phyloP scores from a whole-genome alignment of 2,888 invertebrate genomes.

The Drosophila neotestacea region DNA sequence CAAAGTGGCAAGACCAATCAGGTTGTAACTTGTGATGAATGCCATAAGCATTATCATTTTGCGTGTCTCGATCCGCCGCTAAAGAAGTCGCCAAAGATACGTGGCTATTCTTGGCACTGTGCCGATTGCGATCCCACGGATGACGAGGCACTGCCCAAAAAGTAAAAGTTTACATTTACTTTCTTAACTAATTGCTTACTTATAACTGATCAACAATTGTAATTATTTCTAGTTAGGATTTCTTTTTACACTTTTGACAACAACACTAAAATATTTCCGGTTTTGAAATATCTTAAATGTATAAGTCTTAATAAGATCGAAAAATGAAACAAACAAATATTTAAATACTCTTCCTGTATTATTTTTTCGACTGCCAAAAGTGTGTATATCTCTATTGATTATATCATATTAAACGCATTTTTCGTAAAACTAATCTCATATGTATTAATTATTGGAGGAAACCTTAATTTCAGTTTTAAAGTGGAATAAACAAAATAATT shows the following conservation, averaged over 20 bases:
- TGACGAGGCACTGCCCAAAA: constrained; percentile 72
- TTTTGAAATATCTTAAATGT: constrained; percentile 20
- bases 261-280: constrained; percentile 24
- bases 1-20: constrained; percentile 79
- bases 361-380: constrained; percentile 6
- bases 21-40: constrained; percentile 93
- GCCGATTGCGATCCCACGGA: constrained; percentile 97
- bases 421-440: background rate
- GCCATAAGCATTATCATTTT: constrained; percentile 95
- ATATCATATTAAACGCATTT: constrained; percentile 13
- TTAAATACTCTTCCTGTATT: constrained; percentile 6
- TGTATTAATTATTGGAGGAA: background rate
- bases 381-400: background rate
- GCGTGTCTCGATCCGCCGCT: constrained; percentile 96
- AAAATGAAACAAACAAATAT: constrained; percentile 4
- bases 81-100: constrained; percentile 96
- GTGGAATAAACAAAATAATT: background rate
- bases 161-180: constrained; percentile 20
- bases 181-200: background rate
- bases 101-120: constrained; percentile 98
- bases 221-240: constrained; percentile 26
- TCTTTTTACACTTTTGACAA: constrained; percentile 10
- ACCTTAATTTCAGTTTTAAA: background rate
- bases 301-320: background rate
- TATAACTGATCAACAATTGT: constrained; percentile 5